phyloP scores from a whole-genome alignment of 2,888 invertebrate genomes.

The Melanargia galathea region DNA sequence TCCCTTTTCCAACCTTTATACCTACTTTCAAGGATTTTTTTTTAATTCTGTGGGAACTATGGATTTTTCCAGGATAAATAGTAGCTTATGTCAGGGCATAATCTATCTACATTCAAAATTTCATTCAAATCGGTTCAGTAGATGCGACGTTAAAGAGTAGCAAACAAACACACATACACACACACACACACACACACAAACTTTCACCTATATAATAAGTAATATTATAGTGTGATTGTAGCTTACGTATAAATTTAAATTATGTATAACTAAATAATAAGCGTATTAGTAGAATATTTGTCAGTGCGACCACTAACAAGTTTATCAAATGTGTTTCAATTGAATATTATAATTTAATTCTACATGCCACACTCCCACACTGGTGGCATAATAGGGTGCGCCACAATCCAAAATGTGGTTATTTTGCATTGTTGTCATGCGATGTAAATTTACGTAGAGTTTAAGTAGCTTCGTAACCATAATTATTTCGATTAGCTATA shows the following conservation, averaged over 20 bases:
- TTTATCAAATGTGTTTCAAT: conserved; percentile 22
- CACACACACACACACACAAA: too few species aligned
- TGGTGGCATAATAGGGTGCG: background rate
- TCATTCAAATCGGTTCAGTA: too few species aligned
- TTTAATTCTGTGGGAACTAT: too few species aligned
- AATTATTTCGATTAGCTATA: conserved; percentile 5
- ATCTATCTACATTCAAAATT: too few species aligned
- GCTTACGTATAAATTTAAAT: background rate
- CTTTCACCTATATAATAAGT: too few species aligned
- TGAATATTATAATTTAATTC: conserved; percentile 13
- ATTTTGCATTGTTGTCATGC: conserved; percentile 6
- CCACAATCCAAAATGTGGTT: conserved; percentile 7
- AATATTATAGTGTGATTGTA: too few species aligned
- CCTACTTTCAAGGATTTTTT: too few species aligned
- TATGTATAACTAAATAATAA: background rate
- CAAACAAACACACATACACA: too few species aligned
- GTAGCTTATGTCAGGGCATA: too few species aligned
- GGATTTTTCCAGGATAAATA: too few species aligned
- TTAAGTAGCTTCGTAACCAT: conserved; percentile 6
- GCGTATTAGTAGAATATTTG: conserved; percentile 14
- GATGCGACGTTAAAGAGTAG: too few species aligned
- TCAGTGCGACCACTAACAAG: conserved; percentile 22
- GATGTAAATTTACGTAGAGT: background rate
- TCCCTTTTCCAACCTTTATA: too few species aligned
- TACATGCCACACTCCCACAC: conserved; percentile 14